Conservation (phyloP, 2,797 vertebrate genomes). For the Esox masquinongy region DNA sequence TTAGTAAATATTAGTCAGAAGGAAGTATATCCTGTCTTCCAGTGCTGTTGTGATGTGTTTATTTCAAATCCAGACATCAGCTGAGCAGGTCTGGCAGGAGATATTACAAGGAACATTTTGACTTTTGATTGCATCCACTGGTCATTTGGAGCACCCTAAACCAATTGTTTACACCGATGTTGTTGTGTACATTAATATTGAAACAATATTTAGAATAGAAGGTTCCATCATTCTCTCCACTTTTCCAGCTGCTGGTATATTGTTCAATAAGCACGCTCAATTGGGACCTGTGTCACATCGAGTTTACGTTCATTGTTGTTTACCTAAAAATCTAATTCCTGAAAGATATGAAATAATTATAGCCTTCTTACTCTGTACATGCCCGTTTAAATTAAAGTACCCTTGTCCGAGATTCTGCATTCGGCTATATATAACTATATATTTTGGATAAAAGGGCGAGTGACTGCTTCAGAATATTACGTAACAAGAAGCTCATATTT, state of each 20-base stretch:
- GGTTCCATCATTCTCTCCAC: neutral
- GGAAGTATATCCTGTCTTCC: neutral
- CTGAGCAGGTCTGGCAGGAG: neutral
- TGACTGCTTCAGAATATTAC: neutral
- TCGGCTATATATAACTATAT: neutral
- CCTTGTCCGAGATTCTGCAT: neutral
- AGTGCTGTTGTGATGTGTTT: neutral
- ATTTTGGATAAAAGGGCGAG: neutral
- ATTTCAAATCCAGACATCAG: neutral
- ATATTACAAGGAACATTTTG: too few species aligned
- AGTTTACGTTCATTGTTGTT: neutral
- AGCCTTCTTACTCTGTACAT: neutral
- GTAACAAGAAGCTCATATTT: too few species aligned
- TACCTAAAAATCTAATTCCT: neutral
- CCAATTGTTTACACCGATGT: neutral
- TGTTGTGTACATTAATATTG: neutral
- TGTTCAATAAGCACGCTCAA: neutral
- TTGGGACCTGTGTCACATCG: neutral
- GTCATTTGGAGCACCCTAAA: neutral
- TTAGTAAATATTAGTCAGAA: neutral
- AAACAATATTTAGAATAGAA: neutral
- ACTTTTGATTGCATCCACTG: neutral
- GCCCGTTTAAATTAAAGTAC: neutral
- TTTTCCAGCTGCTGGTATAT: neutral
- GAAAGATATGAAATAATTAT: neutral